A percentile compares a stretch with the other conserved stretches of the same genome.
Conservation (phyloP, 2,113 vertebrate species). For the Hiodon tergisus region DNA sequence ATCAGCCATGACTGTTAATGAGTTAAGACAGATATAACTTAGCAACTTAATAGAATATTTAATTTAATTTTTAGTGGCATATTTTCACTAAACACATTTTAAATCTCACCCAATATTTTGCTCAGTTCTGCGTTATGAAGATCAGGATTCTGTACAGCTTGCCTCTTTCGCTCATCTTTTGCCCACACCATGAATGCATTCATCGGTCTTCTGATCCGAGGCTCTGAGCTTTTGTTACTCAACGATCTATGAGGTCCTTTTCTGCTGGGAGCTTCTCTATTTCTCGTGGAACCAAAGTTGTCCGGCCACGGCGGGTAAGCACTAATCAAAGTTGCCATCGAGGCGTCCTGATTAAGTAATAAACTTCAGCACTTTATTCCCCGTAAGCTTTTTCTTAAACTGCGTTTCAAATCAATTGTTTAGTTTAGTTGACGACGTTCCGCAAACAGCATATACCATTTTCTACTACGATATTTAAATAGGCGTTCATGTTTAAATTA, state of each 20-base stretch:
- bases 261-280: conserved; percentile 65
- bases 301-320: conserved; percentile 83
- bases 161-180: conserved; percentile 87
- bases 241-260: conserved; percentile 59
- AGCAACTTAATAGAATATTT: conserved; percentile 10
- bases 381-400: background rate
- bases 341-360: conserved; percentile 19
- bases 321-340: conserved; percentile 82
- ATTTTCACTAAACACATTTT: conserved; percentile 6
- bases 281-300: conserved; percentile 69
- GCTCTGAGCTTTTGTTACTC: conserved; percentile 74
- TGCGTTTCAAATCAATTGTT: background rate
- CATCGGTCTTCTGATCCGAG: conserved; percentile 92
- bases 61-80: background rate
- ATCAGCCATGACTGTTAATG: no score
- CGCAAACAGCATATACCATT: no score
- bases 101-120: conserved; percentile 91
- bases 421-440: background rate
- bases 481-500: no score
- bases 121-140: conserved; percentile 97
- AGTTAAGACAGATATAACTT: conserved; percentile 9
- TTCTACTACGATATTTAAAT: no score
- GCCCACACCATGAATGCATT: conserved; percentile 95
- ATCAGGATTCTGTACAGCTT: conserved; percentile 92
- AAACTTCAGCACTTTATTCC: background rate